Evolutionary conservation across 2,797 vertebrate species (phyloP).

Genomic region (Pangasius krempfi): DNA sequence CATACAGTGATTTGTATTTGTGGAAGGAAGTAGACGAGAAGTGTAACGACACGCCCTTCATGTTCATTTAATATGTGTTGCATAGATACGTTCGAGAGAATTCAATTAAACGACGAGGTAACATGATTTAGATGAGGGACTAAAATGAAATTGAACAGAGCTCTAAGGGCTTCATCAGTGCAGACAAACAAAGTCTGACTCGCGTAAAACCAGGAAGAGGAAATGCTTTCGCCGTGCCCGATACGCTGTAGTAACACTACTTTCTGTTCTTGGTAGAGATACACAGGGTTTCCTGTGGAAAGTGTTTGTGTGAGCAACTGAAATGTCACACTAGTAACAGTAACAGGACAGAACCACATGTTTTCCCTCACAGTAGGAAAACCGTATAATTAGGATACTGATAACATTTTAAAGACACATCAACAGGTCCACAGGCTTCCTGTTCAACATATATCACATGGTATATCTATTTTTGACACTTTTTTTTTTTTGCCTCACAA

Average conservation of each 20-base stretch:
- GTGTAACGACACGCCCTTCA: neutral
- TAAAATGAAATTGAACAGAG: neutral
- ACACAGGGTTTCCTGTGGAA: slow-evolving; percentile 55
- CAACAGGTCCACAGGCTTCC: no score
- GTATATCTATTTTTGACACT: neutral
- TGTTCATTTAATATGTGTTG: neutral
- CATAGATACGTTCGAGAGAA: neutral
- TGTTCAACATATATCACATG: neutral
- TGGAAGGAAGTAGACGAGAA: neutral
- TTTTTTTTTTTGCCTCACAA: neutral
- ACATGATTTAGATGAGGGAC: neutral
- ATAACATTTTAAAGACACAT: neutral
- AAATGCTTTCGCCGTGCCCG: slow-evolving; percentile 38
- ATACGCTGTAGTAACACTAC: slow-evolving; percentile 17
- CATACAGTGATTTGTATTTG: neutral
- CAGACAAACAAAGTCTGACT: slow-evolving; percentile 17
- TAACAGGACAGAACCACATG: neutral
- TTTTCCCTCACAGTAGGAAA: neutral
- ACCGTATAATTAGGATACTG: neutral
- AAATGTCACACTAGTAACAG: slow-evolving; percentile 32
- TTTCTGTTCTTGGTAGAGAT: slow-evolving; percentile 42
- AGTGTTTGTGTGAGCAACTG: slow-evolving; percentile 24
- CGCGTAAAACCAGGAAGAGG: slow-evolving; percentile 30
- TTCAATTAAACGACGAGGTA: neutral
- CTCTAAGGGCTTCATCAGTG: neutral